These are phyloP conservation scores for Psilanteris sp. DNA, from an alignment of 1,140 invertebrate species.

Conservation along the genomic window DNA sequence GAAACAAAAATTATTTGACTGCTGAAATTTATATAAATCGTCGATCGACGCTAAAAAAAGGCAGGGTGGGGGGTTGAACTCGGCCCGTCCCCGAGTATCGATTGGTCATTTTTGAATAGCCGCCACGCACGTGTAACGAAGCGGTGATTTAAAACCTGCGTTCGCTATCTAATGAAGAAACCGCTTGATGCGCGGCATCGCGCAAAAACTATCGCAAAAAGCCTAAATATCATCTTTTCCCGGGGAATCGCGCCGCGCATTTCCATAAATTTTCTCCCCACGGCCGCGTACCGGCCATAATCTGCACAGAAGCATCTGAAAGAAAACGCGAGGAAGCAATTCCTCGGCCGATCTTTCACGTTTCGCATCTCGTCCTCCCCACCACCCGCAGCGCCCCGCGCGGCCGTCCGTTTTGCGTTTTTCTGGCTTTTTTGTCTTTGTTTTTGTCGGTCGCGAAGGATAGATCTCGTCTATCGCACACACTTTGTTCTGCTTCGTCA, in stretches of 20 bases:
- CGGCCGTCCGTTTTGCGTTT: not conserved
- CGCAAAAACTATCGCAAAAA: conserved; percentile 30
- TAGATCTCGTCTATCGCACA: conserved; percentile 28
- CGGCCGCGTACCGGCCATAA: conserved; percentile 29
- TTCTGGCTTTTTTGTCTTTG: conserved; percentile 28
- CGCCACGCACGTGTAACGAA: conserved; percentile 2
- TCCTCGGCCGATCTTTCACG: conserved; percentile 24
- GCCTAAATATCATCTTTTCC: conserved; percentile 41
- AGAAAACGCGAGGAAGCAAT: conserved; percentile 40
- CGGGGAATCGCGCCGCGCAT: conserved; percentile 27
- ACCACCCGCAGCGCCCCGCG: too few species aligned
- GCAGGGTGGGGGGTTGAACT: too few species aligned
- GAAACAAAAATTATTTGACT: too few species aligned
- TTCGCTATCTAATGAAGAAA: conserved; percentile 45
- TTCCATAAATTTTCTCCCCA: conserved; percentile 47
- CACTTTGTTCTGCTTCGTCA: conserved; percentile 40
- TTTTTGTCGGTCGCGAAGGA: conserved; percentile 18
- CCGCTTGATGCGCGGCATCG: conserved; percentile 3
- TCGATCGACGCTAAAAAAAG: too few species aligned
- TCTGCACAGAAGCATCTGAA: conserved; percentile 45
- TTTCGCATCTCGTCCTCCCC: conserved; percentile 8
- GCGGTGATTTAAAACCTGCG: conserved; percentile 19
- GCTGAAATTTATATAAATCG: too few species aligned
- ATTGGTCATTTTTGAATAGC: conserved; percentile 23
- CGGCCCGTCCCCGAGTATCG: conserved; percentile 1